Conservation (phyloP, 1,140 invertebrate species). For the Drosophila melanogaster region Release_6_plus_ISO1_MT NT_037436.4:2749001-2749500, state of each 20-base stretch:
- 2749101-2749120: too few relatives aligned
- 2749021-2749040: conserved; percentile 12
- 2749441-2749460: conserved; percentile 59
- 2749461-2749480: conserved; percentile 57
- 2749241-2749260: conserved; percentile 17
- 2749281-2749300: conserved; percentile 64
- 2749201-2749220: conserved; percentile 1
- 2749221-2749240: conserved; percentile 1
- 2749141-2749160: neutral
- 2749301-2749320: conserved; percentile 39
- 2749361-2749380: conserved; percentile 71
- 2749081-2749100: neutral
- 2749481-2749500: conserved; percentile 37
- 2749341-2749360: conserved; percentile 78
- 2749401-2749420: conserved; percentile 15
- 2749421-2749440: conserved; percentile 8
- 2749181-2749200: neutral
- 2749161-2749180: neutral
- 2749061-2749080: too few relatives aligned
- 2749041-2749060: neutral
- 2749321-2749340: conserved; percentile 61
- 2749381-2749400: conserved; percentile 47
- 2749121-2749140: too few relatives aligned
- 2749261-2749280: conserved; percentile 48
- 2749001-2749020: conserved; percentile 14